A percentile compares a stretch with the other conserved stretches of the same genome.
phyloP scores from a whole-genome alignment of 2,797 vertebrate species.

The Melanotaenia pygmaea region DNA sequence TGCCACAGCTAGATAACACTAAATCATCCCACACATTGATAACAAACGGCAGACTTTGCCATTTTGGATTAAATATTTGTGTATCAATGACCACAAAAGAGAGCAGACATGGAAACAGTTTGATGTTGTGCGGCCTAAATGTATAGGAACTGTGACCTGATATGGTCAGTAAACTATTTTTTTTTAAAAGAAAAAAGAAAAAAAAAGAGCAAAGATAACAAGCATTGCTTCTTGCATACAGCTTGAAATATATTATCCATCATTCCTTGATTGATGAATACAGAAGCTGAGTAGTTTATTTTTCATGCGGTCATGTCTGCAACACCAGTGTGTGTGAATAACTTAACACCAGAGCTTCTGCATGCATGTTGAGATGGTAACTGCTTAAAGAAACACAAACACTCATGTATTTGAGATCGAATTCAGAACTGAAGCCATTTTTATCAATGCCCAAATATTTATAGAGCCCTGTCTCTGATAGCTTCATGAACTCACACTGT shows the following conservation, averaged over 20 bases:
- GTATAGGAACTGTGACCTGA: constrained; percentile 27
- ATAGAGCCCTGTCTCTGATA: constrained; percentile 61
- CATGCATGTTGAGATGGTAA: constrained; percentile 63
- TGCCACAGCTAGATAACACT: constrained; percentile 4
- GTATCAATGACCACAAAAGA: not conserved
- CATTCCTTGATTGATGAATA: constrained; percentile 25
- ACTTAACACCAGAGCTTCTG: constrained; percentile 52
- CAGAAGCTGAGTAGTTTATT: constrained; percentile 23
- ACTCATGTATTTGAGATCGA: constrained; percentile 59
- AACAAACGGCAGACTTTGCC: not conserved
- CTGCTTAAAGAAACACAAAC: constrained; percentile 75
- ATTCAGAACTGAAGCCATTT: constrained; percentile 71
- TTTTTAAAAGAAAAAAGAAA: not conserved
- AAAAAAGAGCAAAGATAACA: not conserved
- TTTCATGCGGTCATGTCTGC: constrained; percentile 24
- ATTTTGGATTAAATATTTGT: constrained; percentile 30
- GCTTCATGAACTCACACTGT: constrained; percentile 65
- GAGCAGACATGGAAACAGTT: constrained; percentile 3
- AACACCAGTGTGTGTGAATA: constrained; percentile 30
- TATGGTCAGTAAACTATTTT: not conserved
- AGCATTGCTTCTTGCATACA: constrained; percentile 5
- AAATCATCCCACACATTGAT: not conserved
- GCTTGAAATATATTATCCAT: constrained; percentile 14
- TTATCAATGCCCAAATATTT: constrained; percentile 80
- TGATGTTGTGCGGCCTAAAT: constrained; percentile 8